These are phyloP conservation scores for Lomographa bimaculata DNA, from an alignment of 2,888 invertebrate species.

Conservation along the genomic window DNA sequence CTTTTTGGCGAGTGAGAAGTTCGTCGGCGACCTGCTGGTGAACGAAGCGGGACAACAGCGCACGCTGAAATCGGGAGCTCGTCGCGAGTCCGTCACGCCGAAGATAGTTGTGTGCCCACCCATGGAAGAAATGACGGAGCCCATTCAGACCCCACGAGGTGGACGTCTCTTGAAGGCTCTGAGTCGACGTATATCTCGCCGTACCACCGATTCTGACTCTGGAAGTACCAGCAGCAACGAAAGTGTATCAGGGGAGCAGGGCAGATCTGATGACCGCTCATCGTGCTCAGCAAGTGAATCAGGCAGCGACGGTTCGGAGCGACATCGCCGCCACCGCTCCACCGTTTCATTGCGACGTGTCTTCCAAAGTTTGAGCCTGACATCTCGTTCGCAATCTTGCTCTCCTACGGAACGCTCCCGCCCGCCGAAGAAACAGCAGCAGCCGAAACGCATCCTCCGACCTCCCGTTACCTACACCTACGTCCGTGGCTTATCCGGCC, in stretches of 20 bases:
- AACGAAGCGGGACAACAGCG: conserved; percentile 52
- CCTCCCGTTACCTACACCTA: conserved; percentile 92
- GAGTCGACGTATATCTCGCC: conserved; percentile 84
- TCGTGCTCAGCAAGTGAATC: conserved; percentile 85
- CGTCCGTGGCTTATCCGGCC: conserved; percentile 90
- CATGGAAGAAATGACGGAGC: conserved; percentile 80
- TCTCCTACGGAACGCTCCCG: conserved; percentile 76
- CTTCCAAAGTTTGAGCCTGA: conserved; percentile 87
- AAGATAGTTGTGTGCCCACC: conserved; percentile 79
- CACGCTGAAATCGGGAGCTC: conserved; percentile 44
- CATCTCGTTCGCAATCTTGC: conserved; percentile 86
- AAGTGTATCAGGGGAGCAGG: conserved; percentile 65
- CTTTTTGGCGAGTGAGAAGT: conserved; percentile 61
- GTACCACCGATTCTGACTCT: conserved; percentile 70
- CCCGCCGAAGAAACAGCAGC: conserved; percentile 82
- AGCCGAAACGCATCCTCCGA: conserved; percentile 90
- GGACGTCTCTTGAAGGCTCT: conserved; percentile 86
- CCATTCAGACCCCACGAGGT: conserved; percentile 82
- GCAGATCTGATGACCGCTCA: conserved; percentile 66
- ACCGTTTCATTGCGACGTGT: conserved; percentile 88
- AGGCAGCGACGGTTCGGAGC: conserved; percentile 85
- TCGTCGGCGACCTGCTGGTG: conserved; percentile 57
- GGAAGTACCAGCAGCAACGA: conserved; percentile 75
- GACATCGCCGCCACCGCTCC: conserved; percentile 75
- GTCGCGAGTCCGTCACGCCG: conserved; percentile 65